Evolutionary conservation across 2,113 vertebrate species (phyloP), one percentile per base, ranked within the genome.

Genomic region (Pipa parva): DNA sequence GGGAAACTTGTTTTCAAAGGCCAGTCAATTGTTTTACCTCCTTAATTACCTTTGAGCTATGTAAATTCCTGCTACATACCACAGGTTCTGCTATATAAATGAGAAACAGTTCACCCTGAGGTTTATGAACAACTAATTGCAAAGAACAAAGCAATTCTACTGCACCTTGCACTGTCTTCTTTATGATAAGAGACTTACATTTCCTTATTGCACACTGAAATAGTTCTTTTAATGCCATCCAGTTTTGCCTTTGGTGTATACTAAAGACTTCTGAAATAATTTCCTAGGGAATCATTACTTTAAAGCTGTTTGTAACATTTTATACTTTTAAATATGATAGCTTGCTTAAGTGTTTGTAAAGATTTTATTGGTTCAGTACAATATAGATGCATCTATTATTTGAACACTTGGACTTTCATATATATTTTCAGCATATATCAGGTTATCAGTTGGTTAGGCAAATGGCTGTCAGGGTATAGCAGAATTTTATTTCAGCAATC

Each of bases 161-260:
- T 69, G 48, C 48, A 69, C 65, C 57, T 60, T 69, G 65, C 29
- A n/a, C 57, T 45, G 46, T 42, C n/a, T 26, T 24, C 51, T n/a
- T 20, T 60, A 26, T 28, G 54, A 48, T 58, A 55, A 29, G n/a
- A 31, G n/a, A 20, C 13, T 9, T 25, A 33, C 3, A 21, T 52
- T 61, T 60, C 56, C 48, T 69, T 50, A 60, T 60, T 39, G 33
- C 56, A 27, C 25, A 18, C 22, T 56, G 18, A 56, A 29, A 58
- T 36, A 36, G 5, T 58, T 58, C n/a, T n/a, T n/a, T n/a, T n/a
- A n/a, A n/a, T n/a, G 31, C 20, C 22, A 11, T 4, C 18, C 18
- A 36, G 3, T 49, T 20, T 24, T 9, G 29, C 7, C 10, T 42
- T 12, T 39, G n/a, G n/a, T n/a, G n/a, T n/a, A n/a, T n/a, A n/a